These are phyloP conservation scores for Uromys caudimaculatus DNA, from an alignment of 2,797 vertebrate species.

Conservation along the genomic window DNA sequence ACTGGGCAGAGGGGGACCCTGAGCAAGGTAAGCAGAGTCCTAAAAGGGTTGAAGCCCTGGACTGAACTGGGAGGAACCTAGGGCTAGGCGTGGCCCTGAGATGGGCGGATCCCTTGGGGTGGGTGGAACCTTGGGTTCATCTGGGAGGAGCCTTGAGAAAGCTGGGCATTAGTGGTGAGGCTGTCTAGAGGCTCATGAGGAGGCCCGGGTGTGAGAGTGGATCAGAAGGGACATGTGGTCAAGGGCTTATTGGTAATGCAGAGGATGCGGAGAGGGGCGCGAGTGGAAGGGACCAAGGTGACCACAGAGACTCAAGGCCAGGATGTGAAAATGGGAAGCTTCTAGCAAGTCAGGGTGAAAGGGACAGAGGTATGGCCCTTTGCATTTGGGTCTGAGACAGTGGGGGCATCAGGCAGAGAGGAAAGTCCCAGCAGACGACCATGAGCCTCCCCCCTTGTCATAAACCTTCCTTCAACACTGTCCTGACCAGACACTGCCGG, in stretches of 20 bases:
- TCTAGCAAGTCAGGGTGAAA: background rate
- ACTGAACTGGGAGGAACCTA: rapidly evolving
- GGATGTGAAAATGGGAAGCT: too few species aligned
- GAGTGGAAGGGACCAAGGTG: background rate
- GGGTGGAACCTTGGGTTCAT: background rate
- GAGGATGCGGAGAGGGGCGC: rapidly evolving
- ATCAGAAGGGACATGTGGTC: rapidly evolving
- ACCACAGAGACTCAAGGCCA: background rate
- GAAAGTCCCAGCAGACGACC: background rate
- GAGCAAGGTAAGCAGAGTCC: background rate
- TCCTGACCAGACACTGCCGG: background rate
- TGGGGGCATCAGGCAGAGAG: rapidly evolving
- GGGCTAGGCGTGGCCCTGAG: background rate
- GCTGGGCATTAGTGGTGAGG: background rate
- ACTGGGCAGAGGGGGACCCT: background rate
- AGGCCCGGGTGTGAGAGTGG: background rate
- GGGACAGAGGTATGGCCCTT: background rate
- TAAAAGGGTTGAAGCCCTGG: background rate
- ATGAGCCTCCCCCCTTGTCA: rapidly evolving
- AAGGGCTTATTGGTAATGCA: background rate
- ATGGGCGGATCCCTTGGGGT: background rate
- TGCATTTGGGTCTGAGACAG: background rate
- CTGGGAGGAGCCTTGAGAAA: background rate
- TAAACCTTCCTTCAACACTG: background rate
- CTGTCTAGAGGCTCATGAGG: background rate